phyloP scores from a whole-genome alignment of 2,113 vertebrate genomes.

The Sterrhoptilus dennistouni region DNA sequence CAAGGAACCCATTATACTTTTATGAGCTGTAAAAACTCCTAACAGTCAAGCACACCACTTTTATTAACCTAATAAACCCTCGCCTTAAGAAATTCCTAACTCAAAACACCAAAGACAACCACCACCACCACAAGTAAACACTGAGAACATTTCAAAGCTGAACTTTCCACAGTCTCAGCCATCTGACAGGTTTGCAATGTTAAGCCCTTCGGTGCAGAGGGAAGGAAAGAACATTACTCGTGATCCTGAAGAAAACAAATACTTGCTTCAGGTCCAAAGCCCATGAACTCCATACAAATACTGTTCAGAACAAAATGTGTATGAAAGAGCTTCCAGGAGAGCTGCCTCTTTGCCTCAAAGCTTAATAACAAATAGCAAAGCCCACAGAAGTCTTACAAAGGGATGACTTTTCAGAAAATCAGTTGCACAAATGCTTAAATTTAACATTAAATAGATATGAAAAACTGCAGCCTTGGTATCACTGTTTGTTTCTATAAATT shows the following conservation, averaged over 20 bases:
- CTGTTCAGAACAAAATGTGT: not conserved
- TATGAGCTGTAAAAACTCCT: slow-evolving; percentile 40
- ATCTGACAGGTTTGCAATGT: slow-evolving; percentile 16
- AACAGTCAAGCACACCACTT: slow-evolving; percentile 2
- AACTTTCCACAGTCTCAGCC: not conserved
- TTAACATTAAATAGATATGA: not conserved
- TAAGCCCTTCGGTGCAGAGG: not conserved
- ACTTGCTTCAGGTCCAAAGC: slow-evolving; percentile 48
- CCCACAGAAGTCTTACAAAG: not conserved
- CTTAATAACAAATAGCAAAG: not conserved
- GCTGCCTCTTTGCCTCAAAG: not conserved
- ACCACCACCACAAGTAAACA: slow-evolving; percentile 15
- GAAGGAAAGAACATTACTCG: slow-evolving; percentile 7
- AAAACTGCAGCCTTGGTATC: not conserved
- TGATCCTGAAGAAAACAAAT: slow-evolving; percentile 51
- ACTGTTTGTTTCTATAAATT: not conserved
- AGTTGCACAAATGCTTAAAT: not conserved
- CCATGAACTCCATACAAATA: not conserved
- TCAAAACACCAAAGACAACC: slow-evolving; percentile 24
- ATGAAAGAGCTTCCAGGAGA: slow-evolving; percentile 10
- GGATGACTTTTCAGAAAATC: not conserved
- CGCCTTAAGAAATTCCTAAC: not conserved
- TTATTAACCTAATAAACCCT: slow-evolving; percentile 36
- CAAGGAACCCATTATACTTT: not conserved
- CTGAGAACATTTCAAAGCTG: not conserved